Base-by-base conservation (phyloP, 2,888 invertebrate species). In the Axea sp. region DNA sequence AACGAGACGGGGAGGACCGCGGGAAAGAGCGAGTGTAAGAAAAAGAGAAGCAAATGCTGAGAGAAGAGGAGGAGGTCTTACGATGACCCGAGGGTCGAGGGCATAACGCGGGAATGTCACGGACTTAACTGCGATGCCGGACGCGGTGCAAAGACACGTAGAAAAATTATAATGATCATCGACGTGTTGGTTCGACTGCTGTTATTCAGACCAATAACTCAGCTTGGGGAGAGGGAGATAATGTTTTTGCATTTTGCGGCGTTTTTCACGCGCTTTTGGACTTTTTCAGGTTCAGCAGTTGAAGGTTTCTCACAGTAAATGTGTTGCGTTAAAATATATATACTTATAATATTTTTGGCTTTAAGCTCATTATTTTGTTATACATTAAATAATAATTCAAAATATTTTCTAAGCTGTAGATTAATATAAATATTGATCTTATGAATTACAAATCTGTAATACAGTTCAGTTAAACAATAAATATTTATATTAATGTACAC, bases 41-140 rank as follows among this genome's bases (percentile, higher is more conserved):
- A 43, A 65, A 55, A 55, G 72, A 67, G 68, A 59, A 31, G 57
- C 35, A 43, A 55, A 47, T 41, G 3, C 33, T 0, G 41, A 24
- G 33, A 14, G 51, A 14, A 0, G 47, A 19, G 35, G 9, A 12
- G 30, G 35, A 28, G 14, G 22, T 37, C n/a, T n/a, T 4, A 12
- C 24, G 45, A 19, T 55, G 47, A 55, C 53, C 60, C 53, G 53
- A 71, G 67, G 60, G 60, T 55, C 64, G 72, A 65, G 65, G 72
- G 51, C 72, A 72, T 59, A 65, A 59, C 65, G 72, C 72, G 65
- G 51, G 59, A 72, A 72, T 72, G 72, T 72, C 72, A 65, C 43
- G 65, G 72, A 72, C 65, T 65, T 47, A 12, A 45, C 49, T 14
- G 71, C 47, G 55, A 22, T 51, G 59, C 37, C 51, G 64, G 51